Conservation (phyloP, 2,888 invertebrate genomes). For the Osedax fenrisi region DNA sequence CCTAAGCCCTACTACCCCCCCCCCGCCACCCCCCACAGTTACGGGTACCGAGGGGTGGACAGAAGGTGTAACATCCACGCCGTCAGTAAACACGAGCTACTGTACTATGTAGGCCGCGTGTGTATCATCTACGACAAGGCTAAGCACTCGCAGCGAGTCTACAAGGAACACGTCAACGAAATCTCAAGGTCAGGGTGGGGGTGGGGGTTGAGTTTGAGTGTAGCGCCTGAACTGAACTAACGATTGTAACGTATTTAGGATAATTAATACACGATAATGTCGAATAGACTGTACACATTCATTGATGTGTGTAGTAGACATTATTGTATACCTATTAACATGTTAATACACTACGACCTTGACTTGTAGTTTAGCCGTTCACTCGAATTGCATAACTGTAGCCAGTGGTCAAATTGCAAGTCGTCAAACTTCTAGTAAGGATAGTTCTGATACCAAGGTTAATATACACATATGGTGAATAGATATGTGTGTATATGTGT, state of each 20-base stretch:
- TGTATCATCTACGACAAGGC: slow-evolving; percentile 41
- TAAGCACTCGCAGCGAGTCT: slow-evolving; percentile 43
- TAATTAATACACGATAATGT: too few relatives aligned
- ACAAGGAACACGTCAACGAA: slow-evolving; percentile 45
- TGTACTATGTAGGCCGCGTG: slow-evolving; percentile 44
- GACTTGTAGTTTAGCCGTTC: slow-evolving; percentile 42
- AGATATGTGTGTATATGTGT: too few relatives aligned
- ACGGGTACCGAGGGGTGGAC: slow-evolving; percentile 48
- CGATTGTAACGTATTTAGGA: too few relatives aligned
- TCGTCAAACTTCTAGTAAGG: not conserved
- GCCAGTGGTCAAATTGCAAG: slow-evolving; percentile 41
- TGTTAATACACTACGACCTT: too few relatives aligned
- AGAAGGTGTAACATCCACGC: slow-evolving; percentile 42
- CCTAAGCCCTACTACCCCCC: too few relatives aligned
- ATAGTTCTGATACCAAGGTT: not conserved
- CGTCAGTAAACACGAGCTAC: slow-evolving; percentile 41
- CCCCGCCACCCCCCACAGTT: slow-evolving; percentile 36
- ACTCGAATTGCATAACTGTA: slow-evolving; percentile 41
- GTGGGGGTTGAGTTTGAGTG: too few relatives aligned
- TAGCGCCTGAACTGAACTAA: too few relatives aligned
- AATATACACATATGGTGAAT: too few relatives aligned
- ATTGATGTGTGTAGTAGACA: too few relatives aligned
- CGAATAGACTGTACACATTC: too few relatives aligned
- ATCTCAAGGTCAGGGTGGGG: slow-evolving; percentile 44
- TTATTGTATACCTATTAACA: too few relatives aligned